Evolutionary conservation across 2,888 invertebrate genomes (phyloP).

Genomic region (Lacanobia wlatinum): DNA sequence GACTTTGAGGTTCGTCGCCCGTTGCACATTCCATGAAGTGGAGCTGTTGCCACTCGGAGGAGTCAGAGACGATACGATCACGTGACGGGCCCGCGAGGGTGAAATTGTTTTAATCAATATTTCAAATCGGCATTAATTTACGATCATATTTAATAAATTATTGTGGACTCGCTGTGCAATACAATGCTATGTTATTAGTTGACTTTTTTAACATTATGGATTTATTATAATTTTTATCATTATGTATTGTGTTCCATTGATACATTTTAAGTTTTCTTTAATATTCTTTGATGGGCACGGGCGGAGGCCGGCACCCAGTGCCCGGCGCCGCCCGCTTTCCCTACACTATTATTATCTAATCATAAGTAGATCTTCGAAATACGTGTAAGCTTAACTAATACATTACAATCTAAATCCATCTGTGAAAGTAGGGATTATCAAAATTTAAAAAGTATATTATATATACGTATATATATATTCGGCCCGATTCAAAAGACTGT

Average conservation of each 20-base stretch:
- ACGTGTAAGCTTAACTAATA: slow-evolving; percentile 82
- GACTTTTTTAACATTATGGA: slow-evolving; percentile 83
- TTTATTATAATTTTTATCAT: slow-evolving; percentile 69
- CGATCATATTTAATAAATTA: slow-evolving; percentile 83
- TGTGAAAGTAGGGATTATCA: slow-evolving; percentile 86
- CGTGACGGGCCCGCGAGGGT: slow-evolving; percentile 52
- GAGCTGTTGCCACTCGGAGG: slow-evolving; percentile 63
- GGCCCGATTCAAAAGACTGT: slow-evolving; percentile 93
- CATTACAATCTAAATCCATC: slow-evolving; percentile 84
- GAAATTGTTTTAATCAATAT: slow-evolving; percentile 61
- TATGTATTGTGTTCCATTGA: slow-evolving; percentile 69
- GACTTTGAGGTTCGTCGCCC: slow-evolving; percentile 50
- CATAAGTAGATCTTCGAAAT: slow-evolving; percentile 75
- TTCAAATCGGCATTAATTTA: slow-evolving; percentile 80
- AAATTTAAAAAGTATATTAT: slow-evolving; percentile 76
- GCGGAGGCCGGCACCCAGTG: slow-evolving; percentile 43
- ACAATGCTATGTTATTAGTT: slow-evolving; percentile 89
- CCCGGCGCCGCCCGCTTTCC: slow-evolving; percentile 53
- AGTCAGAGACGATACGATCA: slow-evolving; percentile 55
- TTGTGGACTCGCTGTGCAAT: slow-evolving; percentile 89
- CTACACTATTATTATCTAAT: slow-evolving; percentile 69
- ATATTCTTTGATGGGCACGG: slow-evolving; percentile 51
- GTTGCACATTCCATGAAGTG: slow-evolving; percentile 53
- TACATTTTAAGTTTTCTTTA: slow-evolving; percentile 72
- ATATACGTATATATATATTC: slow-evolving; percentile 82